Base-by-base conservation (phyloP, 2,797 vertebrate species). In the Xenentodon cancila region DNA sequence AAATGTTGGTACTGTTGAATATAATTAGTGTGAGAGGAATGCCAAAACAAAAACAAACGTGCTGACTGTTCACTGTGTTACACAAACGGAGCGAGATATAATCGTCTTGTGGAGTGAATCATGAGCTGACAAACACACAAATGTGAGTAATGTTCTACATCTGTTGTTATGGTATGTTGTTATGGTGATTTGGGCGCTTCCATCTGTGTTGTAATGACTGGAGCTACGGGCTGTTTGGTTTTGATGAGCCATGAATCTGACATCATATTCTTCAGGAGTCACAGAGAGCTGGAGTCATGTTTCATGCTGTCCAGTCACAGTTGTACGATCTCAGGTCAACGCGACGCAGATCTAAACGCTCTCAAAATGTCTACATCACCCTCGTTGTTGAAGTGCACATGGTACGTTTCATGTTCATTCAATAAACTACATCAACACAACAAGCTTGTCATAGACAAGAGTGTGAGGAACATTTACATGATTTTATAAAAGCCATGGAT, bases 181-280 rank as follows among this genome's bases (percentile, higher is more conserved):
- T 30, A 19, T 46, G 48, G 25, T 21, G 37, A 40, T 40, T 40
- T 40, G 37, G 34, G 4, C 20, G 50, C 53, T 59, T 57, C 53
- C 48, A 4, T 76, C 60, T 61, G 4, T 40, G 37, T 40, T 40
- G 47, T 77, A 80, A 82, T 69, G 63, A 75, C 65, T 6, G 1
- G 9, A 43, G 73, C 57, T 66, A 40, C 5, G 54, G 73, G 32
- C 63, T 46, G 59, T 77, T 82, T 60, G 53, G 53, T 59, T 19
- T 46, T 64, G 58, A 77, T 75, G 76, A 45, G 59, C 64, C 67
- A 40, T 75, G 64, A 51, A 32, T 58, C 53, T 43, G 9, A 75
- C 58, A 43, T 46, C 43, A 59, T 52, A 40, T 64, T 71, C 4
- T 37, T 13, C 5, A 13, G 12, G 34, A 12, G 34, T 37, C 34